These are phyloP conservation scores for Riptortus pedestris DNA, from an alignment of 1,140 invertebrate species.

Conservation along the genomic window DNA sequence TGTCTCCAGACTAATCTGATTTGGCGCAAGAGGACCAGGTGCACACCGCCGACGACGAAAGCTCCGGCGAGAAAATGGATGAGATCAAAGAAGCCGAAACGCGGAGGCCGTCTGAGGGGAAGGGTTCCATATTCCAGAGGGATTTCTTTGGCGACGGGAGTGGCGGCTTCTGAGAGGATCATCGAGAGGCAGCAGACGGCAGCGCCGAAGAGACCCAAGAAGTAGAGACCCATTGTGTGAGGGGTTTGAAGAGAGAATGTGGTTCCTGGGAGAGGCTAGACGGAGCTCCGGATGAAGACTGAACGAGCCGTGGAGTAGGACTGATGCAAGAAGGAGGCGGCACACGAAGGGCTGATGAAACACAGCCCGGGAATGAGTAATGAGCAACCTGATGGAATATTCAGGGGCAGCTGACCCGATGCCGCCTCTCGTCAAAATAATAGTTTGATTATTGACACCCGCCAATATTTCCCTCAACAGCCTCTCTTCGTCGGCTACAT, in stretches of 20 bases:
- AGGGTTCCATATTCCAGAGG: neutral
- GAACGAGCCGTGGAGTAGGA: neutral
- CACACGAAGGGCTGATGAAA: neutral
- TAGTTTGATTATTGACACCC: neutral
- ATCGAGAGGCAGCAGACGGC: neutral
- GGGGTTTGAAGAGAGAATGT: too few relatives aligned
- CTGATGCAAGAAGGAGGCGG: neutral
- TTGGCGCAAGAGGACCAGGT: neutral
- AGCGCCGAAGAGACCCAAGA: neutral
- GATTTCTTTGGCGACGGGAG: neutral
- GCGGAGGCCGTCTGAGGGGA: neutral
- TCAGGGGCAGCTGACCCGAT: neutral
- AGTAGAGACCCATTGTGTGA: neutral
- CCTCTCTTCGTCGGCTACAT: too few relatives aligned
- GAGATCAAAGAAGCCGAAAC: neutral
- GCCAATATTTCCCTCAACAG: too few relatives aligned
- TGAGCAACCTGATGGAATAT: neutral
- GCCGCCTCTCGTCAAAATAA: neutral
- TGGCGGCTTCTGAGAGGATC: neutral
- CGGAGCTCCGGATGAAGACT: too few relatives aligned
- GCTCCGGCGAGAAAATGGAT: neutral
- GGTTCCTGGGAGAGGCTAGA: too few relatives aligned
- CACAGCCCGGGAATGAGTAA: neutral
- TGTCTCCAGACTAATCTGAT: neutral
- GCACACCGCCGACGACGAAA: neutral